Conservation (phyloP, 2,113 vertebrate species). For the Engystomops pustulosus region DNA sequence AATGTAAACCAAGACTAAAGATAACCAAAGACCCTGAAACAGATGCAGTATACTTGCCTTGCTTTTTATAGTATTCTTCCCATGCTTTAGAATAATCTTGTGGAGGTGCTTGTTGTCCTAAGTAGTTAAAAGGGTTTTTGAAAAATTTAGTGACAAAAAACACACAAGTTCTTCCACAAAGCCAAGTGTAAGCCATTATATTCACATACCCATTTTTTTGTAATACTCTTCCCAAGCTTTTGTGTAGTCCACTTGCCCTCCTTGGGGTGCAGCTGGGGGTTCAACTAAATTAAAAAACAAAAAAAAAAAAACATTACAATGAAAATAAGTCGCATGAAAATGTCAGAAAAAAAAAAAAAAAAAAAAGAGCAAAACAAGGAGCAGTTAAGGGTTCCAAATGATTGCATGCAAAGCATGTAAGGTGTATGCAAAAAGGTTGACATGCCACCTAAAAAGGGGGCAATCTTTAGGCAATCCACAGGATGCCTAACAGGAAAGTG, state of each 20-base stretch:
- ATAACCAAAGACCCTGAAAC: no score
- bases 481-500: constrained; percentile 18
- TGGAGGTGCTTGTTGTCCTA: constrained; percentile 80
- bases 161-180: not conserved
- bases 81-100: constrained; percentile 83
- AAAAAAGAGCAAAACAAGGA: no score
- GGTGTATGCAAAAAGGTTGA: constrained; percentile 36
- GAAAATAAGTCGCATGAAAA: constrained; percentile 5
- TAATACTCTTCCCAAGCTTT: constrained; percentile 99
- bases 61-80: constrained; percentile 85
- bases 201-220: constrained; percentile 95
- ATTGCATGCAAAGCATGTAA: constrained; percentile 46
- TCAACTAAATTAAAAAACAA: constrained; percentile 94
- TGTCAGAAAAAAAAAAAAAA: not conserved
- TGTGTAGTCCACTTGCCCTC: constrained; percentile 98
- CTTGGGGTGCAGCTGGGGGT: constrained; percentile 94
- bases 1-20: no score
- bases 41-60: constrained; percentile 70
- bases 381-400: constrained; percentile 17
- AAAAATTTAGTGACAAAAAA: no score
- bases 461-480: not conserved
- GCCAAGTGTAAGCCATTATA: not conserved
- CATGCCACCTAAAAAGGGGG: constrained; percentile 38
- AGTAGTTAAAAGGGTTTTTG: constrained; percentile 52
- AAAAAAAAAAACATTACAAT: constrained; percentile 68